Evolutionary conservation across 2,888 invertebrate species (phyloP), one percentile per base, ranked within the genome.

Genomic region (Nomada fabriciana): DNA sequence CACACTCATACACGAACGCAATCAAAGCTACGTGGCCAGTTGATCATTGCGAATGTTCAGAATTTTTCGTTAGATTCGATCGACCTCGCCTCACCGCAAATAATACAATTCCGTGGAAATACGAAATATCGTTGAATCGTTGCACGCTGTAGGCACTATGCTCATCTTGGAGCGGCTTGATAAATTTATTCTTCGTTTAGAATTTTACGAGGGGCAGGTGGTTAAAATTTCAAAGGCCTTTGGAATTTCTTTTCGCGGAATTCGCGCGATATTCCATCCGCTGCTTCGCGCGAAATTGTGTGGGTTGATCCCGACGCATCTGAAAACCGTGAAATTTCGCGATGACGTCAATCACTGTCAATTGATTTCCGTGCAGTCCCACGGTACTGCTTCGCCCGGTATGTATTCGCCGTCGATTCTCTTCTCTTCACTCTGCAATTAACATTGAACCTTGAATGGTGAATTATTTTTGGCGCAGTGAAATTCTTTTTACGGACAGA

Each of bases 341-440:
- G 75, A 72, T 82, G 84, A 84, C 82, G 84, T 84, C 84, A 75
- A 75, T 68, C 79, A 61, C 25, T 64, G 52, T 47, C 68, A 59
- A 84, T 84, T 76, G 84, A 84, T 84, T 76, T 47, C 23, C 53
- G 42, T n/a, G 42, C 69, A 15, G 53, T n/a, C 15, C 53, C 15
- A 52, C 20, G 11, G 18, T 13, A 55, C 29, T 9, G n/a, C 11
- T 7, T 10, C 15, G 13, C 3, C 47, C 15, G 13, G 13, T 36
- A 65, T n/a, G 13, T 36, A 65, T n/a, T 15, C 0, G 23, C n/a
- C 23, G 36, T 47, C 25, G 47, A 42, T 42, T 7, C 47, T 20
- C 9, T 25, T 29, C 43, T 23, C 36, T 7, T 67, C n/a, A 23
- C 25, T 11, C 4, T 20, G 13, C 29, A 52, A 52, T 65, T 52